phyloP scores from a whole-genome alignment of 2,888 invertebrate genomes.

The Gortyna flavago region DNA sequence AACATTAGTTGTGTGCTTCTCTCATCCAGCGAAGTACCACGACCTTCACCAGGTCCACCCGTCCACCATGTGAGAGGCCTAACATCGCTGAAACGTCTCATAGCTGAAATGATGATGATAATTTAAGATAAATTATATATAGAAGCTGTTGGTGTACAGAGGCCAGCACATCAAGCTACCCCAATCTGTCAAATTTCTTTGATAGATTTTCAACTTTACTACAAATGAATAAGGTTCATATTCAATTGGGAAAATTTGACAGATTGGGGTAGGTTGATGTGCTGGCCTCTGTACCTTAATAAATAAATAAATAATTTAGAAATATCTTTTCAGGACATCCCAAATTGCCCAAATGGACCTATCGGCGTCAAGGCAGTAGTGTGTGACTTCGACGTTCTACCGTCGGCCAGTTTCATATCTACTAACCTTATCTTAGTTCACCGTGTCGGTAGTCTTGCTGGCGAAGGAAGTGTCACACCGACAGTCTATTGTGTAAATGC shows the following conservation, averaged over 20 bases:
- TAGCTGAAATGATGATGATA: background rate
- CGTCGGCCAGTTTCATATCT: background rate
- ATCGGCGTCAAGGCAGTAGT: background rate
- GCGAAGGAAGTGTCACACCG: background rate
- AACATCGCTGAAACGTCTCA: background rate
- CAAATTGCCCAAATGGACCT: conserved; percentile 7
- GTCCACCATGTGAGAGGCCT: background rate
- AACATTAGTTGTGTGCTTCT: background rate
- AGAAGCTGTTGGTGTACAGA: no score
- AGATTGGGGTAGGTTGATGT: no score
- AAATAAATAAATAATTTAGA: no score
- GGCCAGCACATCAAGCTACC: no score
- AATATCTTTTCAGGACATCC: conserved; percentile 7
- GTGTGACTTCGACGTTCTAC: conserved; percentile 8
- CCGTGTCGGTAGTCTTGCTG: background rate
- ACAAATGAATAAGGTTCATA: no score
- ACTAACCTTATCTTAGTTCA: background rate
- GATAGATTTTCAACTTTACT: no score
- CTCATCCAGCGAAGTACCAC: background rate
- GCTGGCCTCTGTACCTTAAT: no score
- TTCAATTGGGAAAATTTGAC: no score
- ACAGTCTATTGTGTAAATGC: background rate
- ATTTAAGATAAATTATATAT: no score
- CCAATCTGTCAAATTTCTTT: no score
- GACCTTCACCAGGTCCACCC: background rate